Percentiles rank a stretch among this genome's conserved stretches.
Conservation (phyloP, 2,113 vertebrate species). For the Silurus glanis region DNA sequence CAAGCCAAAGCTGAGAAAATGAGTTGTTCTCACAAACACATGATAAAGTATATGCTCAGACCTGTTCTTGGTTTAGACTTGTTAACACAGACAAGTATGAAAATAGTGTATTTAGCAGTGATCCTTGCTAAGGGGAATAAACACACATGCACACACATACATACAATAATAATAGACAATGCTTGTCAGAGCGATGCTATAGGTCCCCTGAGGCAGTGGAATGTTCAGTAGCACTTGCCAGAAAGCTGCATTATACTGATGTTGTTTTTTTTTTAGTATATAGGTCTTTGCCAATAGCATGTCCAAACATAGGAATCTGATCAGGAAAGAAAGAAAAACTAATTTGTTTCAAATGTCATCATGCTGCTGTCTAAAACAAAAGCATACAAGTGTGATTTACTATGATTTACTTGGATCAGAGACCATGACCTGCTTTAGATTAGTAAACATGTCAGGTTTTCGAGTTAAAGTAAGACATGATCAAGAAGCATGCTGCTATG, state of each 20-base stretch:
- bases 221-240: constrained; percentile 39
- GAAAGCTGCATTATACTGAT: constrained; percentile 18
- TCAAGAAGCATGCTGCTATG: neutral
- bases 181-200: constrained; percentile 40
- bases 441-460: neutral
- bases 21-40: constrained; percentile 5
- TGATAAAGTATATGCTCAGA: constrained; percentile 19
- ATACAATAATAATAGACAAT: constrained; percentile 41
- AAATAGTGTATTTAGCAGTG: constrained; percentile 41
- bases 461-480: neutral
- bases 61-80: constrained; percentile 39
- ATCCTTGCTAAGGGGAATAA: neutral
- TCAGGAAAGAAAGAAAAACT: neutral
- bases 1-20: neutral
- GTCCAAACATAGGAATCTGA: constrained; percentile 25
- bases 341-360: neutral
- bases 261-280: neutral
- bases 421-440: neutral
- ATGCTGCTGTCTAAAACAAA: neutral
- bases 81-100: constrained; percentile 41
- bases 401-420: constrained; percentile 2
- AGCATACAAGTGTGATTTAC: neutral
- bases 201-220: constrained; percentile 45
- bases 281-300: constrained; percentile 16
- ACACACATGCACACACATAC: constrained; percentile 24